Percentiles rank a stretch among this genome's conserved stretches.
Evolutionary conservation across 2,797 vertebrate species (phyloP).

Genomic region (Delichon dasypus): DNA sequence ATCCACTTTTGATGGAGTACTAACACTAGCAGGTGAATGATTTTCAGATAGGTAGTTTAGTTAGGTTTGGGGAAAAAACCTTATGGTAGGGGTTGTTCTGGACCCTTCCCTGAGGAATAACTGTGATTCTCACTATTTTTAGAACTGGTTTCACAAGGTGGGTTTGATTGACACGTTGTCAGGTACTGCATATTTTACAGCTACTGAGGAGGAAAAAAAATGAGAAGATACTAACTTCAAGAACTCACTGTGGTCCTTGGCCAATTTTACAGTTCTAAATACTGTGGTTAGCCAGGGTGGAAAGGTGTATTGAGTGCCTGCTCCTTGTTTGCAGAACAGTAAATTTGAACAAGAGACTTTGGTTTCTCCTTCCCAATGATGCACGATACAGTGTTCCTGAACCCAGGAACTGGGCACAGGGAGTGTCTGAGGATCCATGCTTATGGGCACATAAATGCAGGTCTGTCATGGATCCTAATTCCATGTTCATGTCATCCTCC

Average conservation of each 20-base stretch:
- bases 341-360: fast-evolving
- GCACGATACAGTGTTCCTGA: fast-evolving
- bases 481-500: neutral
- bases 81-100: neutral
- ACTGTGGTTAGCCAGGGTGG: neutral
- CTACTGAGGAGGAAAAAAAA: neutral
- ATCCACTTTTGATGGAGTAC: neutral
- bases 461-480: neutral
- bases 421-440: neutral
- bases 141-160: neutral
- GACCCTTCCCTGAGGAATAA: neutral
- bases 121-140: neutral
- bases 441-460: fast-evolving
- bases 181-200: neutral
- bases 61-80: neutral
- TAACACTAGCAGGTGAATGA: neutral
- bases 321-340: neutral
- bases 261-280: neutral
- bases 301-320: neutral
- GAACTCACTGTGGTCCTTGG: neutral
- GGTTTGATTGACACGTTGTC: neutral
- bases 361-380: neutral
- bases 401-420: fast-evolving
- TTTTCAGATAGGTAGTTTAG: neutral
- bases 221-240: neutral